A percentile compares a stretch with the other conserved stretches of the same genome.
These are phyloP conservation scores for Drosophila ogumai DNA, from an alignment of 1,140 invertebrate species.

Conservation along the genomic window DNA sequence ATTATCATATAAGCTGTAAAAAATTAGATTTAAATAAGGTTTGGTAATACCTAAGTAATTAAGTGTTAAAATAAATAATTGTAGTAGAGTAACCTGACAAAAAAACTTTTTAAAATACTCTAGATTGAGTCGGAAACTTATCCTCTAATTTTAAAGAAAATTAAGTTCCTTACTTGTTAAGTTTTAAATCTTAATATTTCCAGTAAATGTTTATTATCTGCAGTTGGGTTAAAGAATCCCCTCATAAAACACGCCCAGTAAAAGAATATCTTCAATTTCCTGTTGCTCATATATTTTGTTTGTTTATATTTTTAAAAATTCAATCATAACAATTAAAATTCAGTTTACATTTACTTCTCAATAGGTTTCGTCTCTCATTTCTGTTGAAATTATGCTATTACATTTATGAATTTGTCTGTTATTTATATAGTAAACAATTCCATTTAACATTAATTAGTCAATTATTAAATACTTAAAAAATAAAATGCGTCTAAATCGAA, in stretches of 20 bases:
- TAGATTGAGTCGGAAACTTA: too few relatives aligned
- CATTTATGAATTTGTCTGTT: conserved; percentile 56
- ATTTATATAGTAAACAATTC: conserved; percentile 68
- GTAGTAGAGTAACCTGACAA: too few relatives aligned
- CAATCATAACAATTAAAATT: conserved; percentile 74
- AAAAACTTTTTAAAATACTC: too few relatives aligned
- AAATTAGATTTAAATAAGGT: too few relatives aligned
- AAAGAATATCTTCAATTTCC: background rate
- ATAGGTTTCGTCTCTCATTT: conserved; percentile 32
- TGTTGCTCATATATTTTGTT: conserved; percentile 38
- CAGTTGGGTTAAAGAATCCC: background rate
- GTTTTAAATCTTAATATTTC: too few relatives aligned
- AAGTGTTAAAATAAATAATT: too few relatives aligned
- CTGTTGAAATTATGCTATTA: conserved; percentile 71
- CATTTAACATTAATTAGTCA: conserved; percentile 53
- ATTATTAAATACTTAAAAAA: conserved; percentile 78
- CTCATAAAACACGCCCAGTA: background rate
- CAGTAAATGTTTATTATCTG: too few relatives aligned
- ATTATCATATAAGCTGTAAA: background rate
- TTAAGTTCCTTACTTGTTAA: too few relatives aligned
- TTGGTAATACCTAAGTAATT: too few relatives aligned
- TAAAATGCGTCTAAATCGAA: conserved; percentile 79
- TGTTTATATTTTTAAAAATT: conserved; percentile 66
- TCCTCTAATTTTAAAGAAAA: too few relatives aligned
- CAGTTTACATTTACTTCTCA: conserved; percentile 32